Evolutionary conservation across 2,888 invertebrate species (phyloP).

Genomic region (Aelia acuminata): DNA sequence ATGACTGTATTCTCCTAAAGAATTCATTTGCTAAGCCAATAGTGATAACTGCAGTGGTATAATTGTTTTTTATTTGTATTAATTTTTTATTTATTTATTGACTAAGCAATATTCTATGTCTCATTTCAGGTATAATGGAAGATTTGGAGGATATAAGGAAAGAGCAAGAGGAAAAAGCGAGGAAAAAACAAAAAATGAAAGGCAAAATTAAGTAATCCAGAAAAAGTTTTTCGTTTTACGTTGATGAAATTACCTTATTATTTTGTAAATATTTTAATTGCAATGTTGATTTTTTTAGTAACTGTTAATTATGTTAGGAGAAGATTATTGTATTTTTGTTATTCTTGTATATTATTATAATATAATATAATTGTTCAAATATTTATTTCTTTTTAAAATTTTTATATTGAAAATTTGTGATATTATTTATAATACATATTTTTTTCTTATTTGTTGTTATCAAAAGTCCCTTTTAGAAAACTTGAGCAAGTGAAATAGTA

Average conservation of each 20-base stretch:
- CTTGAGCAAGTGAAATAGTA: not conserved
- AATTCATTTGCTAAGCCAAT: too few relatives aligned
- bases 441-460: conserved; percentile 33
- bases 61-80: not conserved
- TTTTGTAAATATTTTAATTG: not conserved
- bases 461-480: not conserved
- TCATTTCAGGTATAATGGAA: conserved; percentile 72
- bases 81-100: not conserved
- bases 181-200: conserved; percentile 53
- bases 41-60: too few relatives aligned
- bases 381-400: conserved; percentile 33
- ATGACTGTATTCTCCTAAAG: too few relatives aligned
- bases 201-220: conserved; percentile 24
- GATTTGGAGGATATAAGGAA: conserved; percentile 91
- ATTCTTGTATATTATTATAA: conserved; percentile 10
- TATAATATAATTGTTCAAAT: conserved; percentile 1
- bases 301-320: not conserved
- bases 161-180: conserved; percentile 79
- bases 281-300: not conserved
- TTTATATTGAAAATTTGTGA: conserved; percentile 50
- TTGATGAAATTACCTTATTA: not conserved
- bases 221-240: not conserved
- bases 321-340: conserved; percentile 19
- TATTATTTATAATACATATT: conserved; percentile 48
- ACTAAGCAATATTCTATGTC: conserved; percentile 52